Percentiles rank a stretch among this genome's conserved stretches.
These are phyloP conservation scores for Synanthedon vespiformis DNA, from an alignment of 2,888 invertebrate species.

Conservation along the genomic window DNA sequence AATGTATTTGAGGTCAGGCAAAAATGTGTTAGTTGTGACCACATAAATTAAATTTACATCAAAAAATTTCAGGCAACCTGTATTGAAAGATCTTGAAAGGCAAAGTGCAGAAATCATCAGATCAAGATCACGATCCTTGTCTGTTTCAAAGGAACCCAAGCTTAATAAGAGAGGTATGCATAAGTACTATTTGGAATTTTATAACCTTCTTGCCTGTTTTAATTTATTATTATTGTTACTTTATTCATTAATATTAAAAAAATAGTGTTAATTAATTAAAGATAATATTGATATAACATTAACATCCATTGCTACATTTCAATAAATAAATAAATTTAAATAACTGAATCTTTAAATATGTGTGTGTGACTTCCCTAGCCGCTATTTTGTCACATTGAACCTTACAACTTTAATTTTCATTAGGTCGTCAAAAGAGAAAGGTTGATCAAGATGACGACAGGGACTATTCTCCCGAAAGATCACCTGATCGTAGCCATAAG, in stretches of 20 bases:
- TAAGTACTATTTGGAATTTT: not conserved
- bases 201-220: not conserved
- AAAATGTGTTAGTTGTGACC: too few species aligned
- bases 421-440: constrained; percentile 39
- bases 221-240: not conserved
- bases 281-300: too few species aligned
- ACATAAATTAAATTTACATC: too few species aligned
- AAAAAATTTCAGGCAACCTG: constrained; percentile 38
- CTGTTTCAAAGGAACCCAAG: constrained; percentile 46
- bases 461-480: constrained; percentile 43
- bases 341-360: too few species aligned
- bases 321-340: too few species aligned
- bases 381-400: too few species aligned
- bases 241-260: not conserved
- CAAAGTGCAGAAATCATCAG: constrained; percentile 63
- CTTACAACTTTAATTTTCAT: not conserved
- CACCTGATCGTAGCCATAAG: constrained; percentile 47
- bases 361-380: too few species aligned
- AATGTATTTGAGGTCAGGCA: too few species aligned
- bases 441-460: constrained; percentile 29
- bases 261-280: too few species aligned
- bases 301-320: too few species aligned
- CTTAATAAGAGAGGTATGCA: constrained; percentile 33
- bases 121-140: constrained; percentile 56
- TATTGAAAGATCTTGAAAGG: constrained; percentile 53